Percentiles rank a stretch among this genome's conserved stretches.
These are phyloP conservation scores for Pararge aegeria DNA, from an alignment of 1,140 invertebrate species.

Conservation along the genomic window DNA sequence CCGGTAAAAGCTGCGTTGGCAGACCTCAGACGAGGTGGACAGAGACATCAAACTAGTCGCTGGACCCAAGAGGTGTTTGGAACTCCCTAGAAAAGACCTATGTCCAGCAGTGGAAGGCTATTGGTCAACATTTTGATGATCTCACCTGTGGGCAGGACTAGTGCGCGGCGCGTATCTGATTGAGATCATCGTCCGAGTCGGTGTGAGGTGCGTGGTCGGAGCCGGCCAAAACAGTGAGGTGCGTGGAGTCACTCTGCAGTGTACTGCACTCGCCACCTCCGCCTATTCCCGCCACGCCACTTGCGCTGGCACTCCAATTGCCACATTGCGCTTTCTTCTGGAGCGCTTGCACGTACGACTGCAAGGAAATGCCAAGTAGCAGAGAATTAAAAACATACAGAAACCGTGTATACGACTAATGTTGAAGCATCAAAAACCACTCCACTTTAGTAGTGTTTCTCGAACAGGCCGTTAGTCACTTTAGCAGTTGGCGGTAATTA, in stretches of 20 bases:
- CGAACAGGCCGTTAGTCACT: too few species aligned
- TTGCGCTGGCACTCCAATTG: conserved; percentile 75
- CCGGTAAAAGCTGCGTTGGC: too few species aligned
- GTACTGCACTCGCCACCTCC: conserved; percentile 84
- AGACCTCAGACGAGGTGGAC: too few species aligned
- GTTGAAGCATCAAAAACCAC: too few species aligned
- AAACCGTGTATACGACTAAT: too few species aligned
- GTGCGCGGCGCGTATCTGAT: conserved; percentile 56
- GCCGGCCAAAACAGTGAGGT: conserved; percentile 81
- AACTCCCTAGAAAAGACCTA: too few species aligned
- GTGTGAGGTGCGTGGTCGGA: conserved; percentile 70
- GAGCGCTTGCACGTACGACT: conserved; percentile 90
- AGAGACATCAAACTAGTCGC: too few species aligned
- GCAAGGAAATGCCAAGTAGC: conserved; percentile 28
- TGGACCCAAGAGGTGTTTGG: too few species aligned
- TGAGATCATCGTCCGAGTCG: conserved; percentile 72
- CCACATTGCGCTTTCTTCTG: conserved; percentile 84
- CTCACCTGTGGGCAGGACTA: conserved; percentile 28
- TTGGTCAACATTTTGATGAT: too few species aligned
- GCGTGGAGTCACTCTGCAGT: conserved; percentile 86
- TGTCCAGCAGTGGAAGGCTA: too few species aligned
- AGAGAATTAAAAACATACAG: conserved; percentile 2
- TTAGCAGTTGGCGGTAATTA: too few species aligned
- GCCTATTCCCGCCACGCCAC: conserved; percentile 81
- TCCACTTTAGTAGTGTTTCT: too few species aligned